Percentiles rank a stretch among this genome's conserved stretches.
Evolutionary conservation across 1,140 invertebrate genomes (phyloP).

Genomic region (Orius laevigatus): DNA sequence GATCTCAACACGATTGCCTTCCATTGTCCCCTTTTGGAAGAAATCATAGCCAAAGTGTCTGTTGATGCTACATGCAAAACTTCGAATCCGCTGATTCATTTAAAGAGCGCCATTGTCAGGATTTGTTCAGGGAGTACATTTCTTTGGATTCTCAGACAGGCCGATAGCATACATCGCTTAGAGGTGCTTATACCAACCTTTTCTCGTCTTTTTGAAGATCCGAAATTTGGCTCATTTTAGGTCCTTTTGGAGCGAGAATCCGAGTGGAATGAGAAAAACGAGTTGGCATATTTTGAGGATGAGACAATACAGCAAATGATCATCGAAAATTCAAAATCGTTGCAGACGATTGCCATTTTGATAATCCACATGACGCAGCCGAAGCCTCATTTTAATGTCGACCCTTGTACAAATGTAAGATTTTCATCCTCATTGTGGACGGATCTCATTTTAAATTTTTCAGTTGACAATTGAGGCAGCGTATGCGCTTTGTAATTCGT

Average conservation of each 20-base stretch:
- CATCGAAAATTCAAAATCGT: constrained; percentile 14
- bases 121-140: constrained; percentile 9
- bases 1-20: constrained; percentile 12
- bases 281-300: constrained; percentile 8
- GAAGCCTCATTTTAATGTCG: background rate
- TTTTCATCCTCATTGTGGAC: background rate
- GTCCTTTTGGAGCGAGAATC: background rate
- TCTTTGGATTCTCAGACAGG: constrained; percentile 13
- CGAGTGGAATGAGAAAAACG: background rate
- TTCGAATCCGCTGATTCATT: background rate
- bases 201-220: background rate
- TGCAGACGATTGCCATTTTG: constrained; percentile 5
- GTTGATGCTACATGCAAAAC: constrained; percentile 4
- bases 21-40: constrained; percentile 16
- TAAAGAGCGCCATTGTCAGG: constrained; percentile 8
- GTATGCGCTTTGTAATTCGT: constrained; percentile 11
- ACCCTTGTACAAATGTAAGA: constrained; percentile 11
- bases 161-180: constrained; percentile 8
- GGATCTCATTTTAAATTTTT: background rate
- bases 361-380: constrained; percentile 12
- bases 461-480: constrained; percentile 12
- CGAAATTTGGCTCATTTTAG: background rate
- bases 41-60: constrained; percentile 18
- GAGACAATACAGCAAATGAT: constrained; percentile 8
- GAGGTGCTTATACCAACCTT: too few species aligned